Percentiles rank a stretch among this genome's conserved stretches.
These are phyloP conservation scores for Lithophane semibrunnea DNA, from an alignment of 2,888 invertebrate genomes.

Conservation along the genomic window DNA sequence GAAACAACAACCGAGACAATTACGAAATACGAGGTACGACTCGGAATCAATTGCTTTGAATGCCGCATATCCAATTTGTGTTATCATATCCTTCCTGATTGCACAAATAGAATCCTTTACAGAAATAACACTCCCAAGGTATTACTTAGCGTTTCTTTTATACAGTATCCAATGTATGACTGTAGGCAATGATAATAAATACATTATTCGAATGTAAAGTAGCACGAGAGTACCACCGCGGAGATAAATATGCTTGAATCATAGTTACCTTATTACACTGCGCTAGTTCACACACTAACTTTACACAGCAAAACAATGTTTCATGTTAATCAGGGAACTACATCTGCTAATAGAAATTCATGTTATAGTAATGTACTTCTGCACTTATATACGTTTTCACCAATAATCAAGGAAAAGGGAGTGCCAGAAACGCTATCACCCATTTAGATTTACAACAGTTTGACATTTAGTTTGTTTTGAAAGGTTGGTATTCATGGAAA, in stretches of 20 bases:
- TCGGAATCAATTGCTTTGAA: slow-evolving; percentile 54
- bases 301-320: slow-evolving; percentile 45
- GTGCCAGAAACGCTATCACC: slow-evolving; percentile 73
- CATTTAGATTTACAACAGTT: slow-evolving; percentile 62
- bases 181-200: slow-evolving; percentile 10
- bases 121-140: slow-evolving; percentile 13
- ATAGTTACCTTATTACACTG: slow-evolving; percentile 61
- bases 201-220: slow-evolving; percentile 30
- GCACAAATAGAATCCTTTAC: slow-evolving; percentile 30
- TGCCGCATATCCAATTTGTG: slow-evolving; percentile 61
- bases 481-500: slow-evolving; percentile 47
- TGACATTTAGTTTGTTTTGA: slow-evolving; percentile 58
- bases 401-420: slow-evolving; percentile 73
- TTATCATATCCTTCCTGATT: slow-evolving; percentile 60
- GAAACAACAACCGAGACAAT: slow-evolving; percentile 21
- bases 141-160: slow-evolving; percentile 17
- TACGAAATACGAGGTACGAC: slow-evolving; percentile 35
- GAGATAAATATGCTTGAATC: slow-evolving; percentile 55
- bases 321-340: slow-evolving; percentile 47
- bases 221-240: slow-evolving; percentile 47
- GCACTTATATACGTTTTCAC: slow-evolving; percentile 53
- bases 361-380: slow-evolving; percentile 53
- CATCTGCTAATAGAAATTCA: slow-evolving; percentile 52
- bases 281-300: slow-evolving; percentile 53
- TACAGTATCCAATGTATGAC: background rate